Percentiles rank a stretch among this genome's conserved stretches.
phyloP scores from a whole-genome alignment of 2,888 invertebrate genomes.

The Polydrusus cervinus region DNA sequence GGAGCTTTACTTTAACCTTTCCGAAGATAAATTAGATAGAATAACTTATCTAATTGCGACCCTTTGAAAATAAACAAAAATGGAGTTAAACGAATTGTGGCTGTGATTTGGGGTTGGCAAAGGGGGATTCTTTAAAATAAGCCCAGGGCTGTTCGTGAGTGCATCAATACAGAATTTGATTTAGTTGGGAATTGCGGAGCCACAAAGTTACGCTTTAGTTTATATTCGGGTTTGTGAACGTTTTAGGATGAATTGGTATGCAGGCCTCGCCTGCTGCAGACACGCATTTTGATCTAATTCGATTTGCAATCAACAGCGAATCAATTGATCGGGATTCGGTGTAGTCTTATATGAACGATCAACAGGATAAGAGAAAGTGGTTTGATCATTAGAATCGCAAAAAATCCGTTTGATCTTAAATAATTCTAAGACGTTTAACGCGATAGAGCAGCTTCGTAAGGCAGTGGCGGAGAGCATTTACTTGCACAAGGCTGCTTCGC shows the following conservation, averaged over 20 bases:
- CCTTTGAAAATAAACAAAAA: conserved; percentile 30
- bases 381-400: no score
- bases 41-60: conserved; percentile 3
- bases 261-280: conserved; percentile 1
- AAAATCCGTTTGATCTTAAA: no score
- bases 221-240: conserved; percentile 18
- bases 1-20: not conserved
- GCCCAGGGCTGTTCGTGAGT: conserved; percentile 31
- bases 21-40: not conserved
- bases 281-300: conserved; percentile 73
- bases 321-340: conserved; percentile 75
- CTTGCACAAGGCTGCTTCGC: no score
- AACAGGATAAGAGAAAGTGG: not conserved
- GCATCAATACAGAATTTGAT: conserved; percentile 31
- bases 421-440: no score
- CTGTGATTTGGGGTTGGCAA: conserved; percentile 20
- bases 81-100: conserved; percentile 19
- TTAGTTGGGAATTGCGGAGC: conserved; percentile 31
- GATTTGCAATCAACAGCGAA: conserved; percentile 76
- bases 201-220: conserved; percentile 30
- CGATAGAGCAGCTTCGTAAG: no score
- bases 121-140: conserved; percentile 20
- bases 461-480: no score
- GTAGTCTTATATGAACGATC: conserved; percentile 62
- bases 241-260: conserved; percentile 11